Evolutionary conservation across 2,113 vertebrate species (phyloP).

Genomic region (Sinocyclocheilus anshuiensis): DNA sequence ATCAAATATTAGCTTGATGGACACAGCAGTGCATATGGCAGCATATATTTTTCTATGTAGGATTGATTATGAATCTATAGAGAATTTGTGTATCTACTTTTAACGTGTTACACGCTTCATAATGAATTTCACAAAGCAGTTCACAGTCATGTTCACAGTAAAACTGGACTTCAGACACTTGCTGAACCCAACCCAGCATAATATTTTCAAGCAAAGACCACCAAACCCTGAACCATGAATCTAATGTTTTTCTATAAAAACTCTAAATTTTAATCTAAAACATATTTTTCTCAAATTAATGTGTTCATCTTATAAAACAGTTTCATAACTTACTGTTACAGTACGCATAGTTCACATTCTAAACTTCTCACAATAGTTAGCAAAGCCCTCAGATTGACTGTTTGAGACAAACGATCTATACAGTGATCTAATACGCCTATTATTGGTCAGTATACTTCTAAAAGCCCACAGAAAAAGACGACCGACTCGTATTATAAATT

Average conservation of each 20-base stretch:
- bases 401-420: constrained; percentile 53
- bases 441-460: constrained; percentile 33
- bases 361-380: constrained; percentile 37
- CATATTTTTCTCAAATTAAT: not conserved
- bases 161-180: constrained; percentile 22
- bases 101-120: constrained; percentile 25
- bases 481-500: constrained; percentile 1
- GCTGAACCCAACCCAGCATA: not conserved
- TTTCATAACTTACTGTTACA: constrained; percentile 23
- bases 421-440: constrained; percentile 37
- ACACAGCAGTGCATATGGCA: not conserved
- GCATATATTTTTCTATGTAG: constrained; percentile 10
- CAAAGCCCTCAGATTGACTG: constrained; percentile 56
- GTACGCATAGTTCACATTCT: constrained; percentile 24
- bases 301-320: constrained; percentile 45
- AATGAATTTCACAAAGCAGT: constrained; percentile 12
- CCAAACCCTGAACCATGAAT: not conserved
- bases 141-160: constrained; percentile 42
- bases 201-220: constrained; percentile 6
- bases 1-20: constrained; percentile 30
- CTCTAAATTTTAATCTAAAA: constrained; percentile 22
- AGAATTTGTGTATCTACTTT: constrained; percentile 28
- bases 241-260: constrained; percentile 18
- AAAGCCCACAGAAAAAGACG: constrained; percentile 18
- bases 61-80: constrained; percentile 12